phyloP scores from a whole-genome alignment of 1,140 invertebrate genomes.

The Drosophila oshimai region DNA sequence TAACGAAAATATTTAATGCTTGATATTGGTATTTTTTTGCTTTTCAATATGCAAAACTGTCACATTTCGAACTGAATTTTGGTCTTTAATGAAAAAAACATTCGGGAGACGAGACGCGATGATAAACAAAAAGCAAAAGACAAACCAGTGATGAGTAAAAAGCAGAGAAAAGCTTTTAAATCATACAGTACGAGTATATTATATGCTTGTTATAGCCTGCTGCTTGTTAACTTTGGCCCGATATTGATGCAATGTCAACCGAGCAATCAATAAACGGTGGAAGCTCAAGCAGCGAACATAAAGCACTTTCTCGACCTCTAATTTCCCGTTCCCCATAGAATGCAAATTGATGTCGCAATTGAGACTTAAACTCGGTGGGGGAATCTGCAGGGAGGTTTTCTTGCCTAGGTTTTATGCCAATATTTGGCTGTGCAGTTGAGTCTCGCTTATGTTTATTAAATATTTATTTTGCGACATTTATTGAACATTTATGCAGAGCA shows the following conservation, averaged over 20 bases:
- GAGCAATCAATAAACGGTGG: conserved; percentile 31
- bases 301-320: conserved; percentile 7
- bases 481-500: conserved; percentile 29
- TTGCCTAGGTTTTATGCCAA: conserved; percentile 39
- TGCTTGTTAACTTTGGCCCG: conserved; percentile 47
- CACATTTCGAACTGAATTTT: background rate
- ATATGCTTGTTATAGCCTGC: background rate
- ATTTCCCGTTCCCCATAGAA: conserved; percentile 33
- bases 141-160: conserved; percentile 47
- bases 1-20: conserved; percentile 45
- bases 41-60: background rate
- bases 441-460: conserved; percentile 64
- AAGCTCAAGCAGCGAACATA: background rate
- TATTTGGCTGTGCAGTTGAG: conserved; percentile 22
- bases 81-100: conserved; percentile 11
- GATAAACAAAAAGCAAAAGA: conserved; percentile 59
- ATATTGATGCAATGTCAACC: conserved; percentile 59
- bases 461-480: conserved; percentile 66
- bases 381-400: background rate
- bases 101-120: background rate
- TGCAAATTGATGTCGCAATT: conserved; percentile 58
- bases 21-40: background rate
- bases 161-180: conserved; percentile 64
- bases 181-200: conserved; percentile 1
- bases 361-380: conserved; percentile 12